Evolutionary conservation across 2,888 invertebrate species (phyloP).

Genomic region (Sinotaia quadrata): DNA sequence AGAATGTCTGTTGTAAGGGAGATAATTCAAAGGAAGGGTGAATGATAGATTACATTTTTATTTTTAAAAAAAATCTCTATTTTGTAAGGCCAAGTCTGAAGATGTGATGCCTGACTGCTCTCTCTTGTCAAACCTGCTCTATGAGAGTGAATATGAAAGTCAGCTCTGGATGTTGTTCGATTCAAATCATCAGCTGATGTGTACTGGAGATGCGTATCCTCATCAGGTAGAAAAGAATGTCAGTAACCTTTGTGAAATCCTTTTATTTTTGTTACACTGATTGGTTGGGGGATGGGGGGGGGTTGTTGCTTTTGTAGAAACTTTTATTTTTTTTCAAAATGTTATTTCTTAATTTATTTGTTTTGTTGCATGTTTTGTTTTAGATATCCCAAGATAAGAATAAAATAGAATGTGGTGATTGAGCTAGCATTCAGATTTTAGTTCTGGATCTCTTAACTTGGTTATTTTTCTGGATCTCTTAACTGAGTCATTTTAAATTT

Average conservation of each 20-base stretch:
- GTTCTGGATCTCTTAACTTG: no score
- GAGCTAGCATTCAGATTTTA: no score
- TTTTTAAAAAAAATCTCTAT: not conserved
- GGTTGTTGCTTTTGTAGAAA: not conserved
- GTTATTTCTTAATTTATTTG: not conserved
- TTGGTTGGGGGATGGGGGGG: not conserved
- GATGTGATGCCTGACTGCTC: constrained; percentile 79
- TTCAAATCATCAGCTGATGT: constrained; percentile 87
- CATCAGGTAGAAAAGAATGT: constrained; percentile 54
- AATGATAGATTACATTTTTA: no score
- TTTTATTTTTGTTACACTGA: no score
- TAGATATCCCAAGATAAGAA: no score
- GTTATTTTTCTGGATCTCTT: no score
- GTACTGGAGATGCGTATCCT: constrained; percentile 84
- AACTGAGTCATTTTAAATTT: no score
- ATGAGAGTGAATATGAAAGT: constrained; percentile 96
- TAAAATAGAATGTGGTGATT: no score
- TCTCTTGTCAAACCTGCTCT: constrained; percentile 87
- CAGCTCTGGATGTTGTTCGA: constrained; percentile 98
- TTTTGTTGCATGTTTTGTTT: no score
- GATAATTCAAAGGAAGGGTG: no score
- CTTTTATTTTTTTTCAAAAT: not conserved
- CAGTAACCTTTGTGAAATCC: not conserved
- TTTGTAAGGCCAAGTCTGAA: constrained; percentile 79
- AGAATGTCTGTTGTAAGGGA: no score